These are phyloP conservation scores for Nicator chloris DNA, from an alignment of 2,113 vertebrate species.

Conservation along the genomic window DNA sequence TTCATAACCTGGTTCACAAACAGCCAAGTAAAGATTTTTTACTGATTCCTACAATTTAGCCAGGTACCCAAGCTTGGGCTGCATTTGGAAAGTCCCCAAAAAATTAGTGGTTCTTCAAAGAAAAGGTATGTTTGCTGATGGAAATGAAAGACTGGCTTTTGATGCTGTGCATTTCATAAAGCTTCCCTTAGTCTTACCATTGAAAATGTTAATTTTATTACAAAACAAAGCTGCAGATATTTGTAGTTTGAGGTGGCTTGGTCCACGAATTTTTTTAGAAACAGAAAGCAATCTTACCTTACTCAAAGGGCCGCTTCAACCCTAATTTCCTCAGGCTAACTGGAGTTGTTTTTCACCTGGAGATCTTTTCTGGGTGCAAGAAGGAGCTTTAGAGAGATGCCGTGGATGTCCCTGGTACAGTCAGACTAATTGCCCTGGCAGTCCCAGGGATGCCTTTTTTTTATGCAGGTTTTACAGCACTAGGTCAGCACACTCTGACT, in stretches of 20 bases:
- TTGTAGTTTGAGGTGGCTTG: background rate
- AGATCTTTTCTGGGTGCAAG: background rate
- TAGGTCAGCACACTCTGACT: background rate
- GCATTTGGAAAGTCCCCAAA: background rate
- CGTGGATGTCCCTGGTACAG: accelerated
- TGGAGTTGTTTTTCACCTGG: background rate
- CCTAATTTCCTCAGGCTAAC: background rate
- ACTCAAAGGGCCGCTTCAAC: background rate
- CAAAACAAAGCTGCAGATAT: background rate
- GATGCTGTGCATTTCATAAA: background rate
- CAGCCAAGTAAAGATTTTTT: background rate
- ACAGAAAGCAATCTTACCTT: background rate
- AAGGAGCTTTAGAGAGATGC: background rate
- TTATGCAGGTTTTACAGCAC: background rate
- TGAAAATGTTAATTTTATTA: background rate
- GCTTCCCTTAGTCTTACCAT: background rate
- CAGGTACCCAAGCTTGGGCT: background rate
- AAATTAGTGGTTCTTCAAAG: background rate
- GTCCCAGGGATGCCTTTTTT: background rate
- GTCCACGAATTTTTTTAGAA: background rate
- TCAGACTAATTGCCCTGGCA: background rate
- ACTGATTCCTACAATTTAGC: background rate
- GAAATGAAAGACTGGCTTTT: background rate
- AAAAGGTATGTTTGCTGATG: background rate
- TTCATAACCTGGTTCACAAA: background rate